phyloP scores from a whole-genome alignment of 2,888 invertebrate species.

The Subacronicta megacephala region DNA sequence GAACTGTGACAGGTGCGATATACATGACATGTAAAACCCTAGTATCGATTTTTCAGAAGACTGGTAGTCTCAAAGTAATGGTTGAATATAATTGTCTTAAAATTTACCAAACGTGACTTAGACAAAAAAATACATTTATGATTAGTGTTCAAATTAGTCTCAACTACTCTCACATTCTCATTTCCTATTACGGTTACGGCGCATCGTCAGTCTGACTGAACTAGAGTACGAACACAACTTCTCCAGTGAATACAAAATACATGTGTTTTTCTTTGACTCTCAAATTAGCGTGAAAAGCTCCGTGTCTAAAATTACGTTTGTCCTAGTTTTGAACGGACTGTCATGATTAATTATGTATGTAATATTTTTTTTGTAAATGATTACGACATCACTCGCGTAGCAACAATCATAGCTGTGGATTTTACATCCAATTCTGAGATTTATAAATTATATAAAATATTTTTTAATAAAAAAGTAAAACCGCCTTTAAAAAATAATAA shows the following conservation, averaged over 20 bases:
- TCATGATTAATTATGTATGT: slow-evolving; percentile 5
- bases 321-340: slow-evolving; percentile 17
- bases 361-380: slow-evolving; percentile 16
- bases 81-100: no score
- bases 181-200: neutral
- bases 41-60: no score
- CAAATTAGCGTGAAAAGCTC: neutral
- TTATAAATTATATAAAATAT: neutral
- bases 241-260: neutral
- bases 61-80: no score
- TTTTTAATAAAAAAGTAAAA: no score
- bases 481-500: no score
- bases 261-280: slow-evolving; percentile 8
- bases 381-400: slow-evolving; percentile 6
- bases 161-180: neutral
- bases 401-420: neutral
- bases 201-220: neutral
- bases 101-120: no score
- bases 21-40: neutral
- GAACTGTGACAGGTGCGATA: slow-evolving; percentile 3
- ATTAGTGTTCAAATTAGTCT: no score
- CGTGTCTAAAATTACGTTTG: slow-evolving; percentile 20
- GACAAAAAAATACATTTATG: no score
- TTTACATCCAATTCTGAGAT: neutral
- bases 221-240: neutral